Evolutionary conservation across 2,797 vertebrate genomes (phyloP).

Genomic region (Leptodactylus fallax): DNA sequence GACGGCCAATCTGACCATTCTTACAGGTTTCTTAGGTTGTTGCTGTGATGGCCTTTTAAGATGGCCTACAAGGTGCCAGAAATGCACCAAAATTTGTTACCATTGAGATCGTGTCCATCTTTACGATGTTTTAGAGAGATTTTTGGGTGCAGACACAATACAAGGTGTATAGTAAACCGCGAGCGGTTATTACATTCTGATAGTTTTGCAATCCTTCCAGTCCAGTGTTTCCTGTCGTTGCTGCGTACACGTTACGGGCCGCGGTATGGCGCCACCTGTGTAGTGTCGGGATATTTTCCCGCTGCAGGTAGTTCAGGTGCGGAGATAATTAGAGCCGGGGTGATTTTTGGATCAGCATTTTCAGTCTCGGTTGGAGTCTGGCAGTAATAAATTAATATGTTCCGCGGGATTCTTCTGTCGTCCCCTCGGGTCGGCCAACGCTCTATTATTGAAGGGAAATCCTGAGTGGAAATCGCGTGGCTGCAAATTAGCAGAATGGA

Average conservation of each 20-base stretch:
- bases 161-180: too few relatives aligned
- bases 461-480: background rate
- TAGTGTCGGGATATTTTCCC: background rate
- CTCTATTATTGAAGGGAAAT: background rate
- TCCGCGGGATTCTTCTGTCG: background rate
- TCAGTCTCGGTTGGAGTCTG: background rate
- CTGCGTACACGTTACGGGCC: background rate
- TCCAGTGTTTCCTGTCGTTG: background rate
- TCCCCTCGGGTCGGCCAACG: background rate
- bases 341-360: constrained; percentile 1
- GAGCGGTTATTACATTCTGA: too few relatives aligned
- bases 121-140: too few relatives aligned
- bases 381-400: background rate
- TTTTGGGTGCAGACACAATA: too few relatives aligned
- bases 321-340: background rate
- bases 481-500: too few relatives aligned
- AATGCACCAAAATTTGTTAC: too few relatives aligned
- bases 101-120: too few relatives aligned
- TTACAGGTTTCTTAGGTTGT: too few relatives aligned
- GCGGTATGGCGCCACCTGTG: background rate
- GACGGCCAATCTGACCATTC: too few relatives aligned
- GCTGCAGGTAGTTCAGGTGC: background rate
- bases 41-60: too few relatives aligned
- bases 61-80: too few relatives aligned
- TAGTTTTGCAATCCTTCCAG: background rate